Conservation (phyloP, 2,888 invertebrate species). For the Orgyia antiqua region DNA sequence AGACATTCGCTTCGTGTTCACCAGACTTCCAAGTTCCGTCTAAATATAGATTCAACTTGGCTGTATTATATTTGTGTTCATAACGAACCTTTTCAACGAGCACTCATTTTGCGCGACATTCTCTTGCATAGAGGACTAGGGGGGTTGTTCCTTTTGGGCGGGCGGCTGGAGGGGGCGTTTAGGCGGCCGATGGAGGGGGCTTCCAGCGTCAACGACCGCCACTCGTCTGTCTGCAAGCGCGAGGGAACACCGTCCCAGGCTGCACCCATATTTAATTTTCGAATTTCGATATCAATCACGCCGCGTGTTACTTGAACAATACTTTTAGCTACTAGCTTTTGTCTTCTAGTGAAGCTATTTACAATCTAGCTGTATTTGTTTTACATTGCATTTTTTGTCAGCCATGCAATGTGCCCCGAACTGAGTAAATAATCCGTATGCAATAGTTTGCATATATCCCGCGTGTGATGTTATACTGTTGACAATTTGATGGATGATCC, state of each 20-base stretch:
- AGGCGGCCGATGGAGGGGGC: conserved; percentile 46
- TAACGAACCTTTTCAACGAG: conserved; percentile 23
- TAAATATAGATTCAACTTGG: conserved; percentile 23
- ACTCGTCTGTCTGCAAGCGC: conserved; percentile 62
- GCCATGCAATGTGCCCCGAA: too few species aligned
- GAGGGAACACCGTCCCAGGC: conserved; percentile 53
- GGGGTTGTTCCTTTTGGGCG: conserved; percentile 59
- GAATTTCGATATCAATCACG: conserved; percentile 34
- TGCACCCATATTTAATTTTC: conserved; percentile 32
- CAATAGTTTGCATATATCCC: conserved; percentile 23
- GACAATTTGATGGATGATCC: conserved; percentile 48
- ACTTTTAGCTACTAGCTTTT: conserved; percentile 10
- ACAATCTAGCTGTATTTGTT: too few species aligned
- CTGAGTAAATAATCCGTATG: too few species aligned
- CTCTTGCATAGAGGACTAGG: conserved; percentile 30
- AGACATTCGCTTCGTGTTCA: conserved; percentile 20
- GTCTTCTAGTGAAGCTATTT: conserved; percentile 8
- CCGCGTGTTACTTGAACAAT: conserved; percentile 11
- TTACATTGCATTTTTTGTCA: too few species aligned
- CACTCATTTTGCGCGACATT: conserved; percentile 36
- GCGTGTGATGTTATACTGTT: conserved; percentile 23
- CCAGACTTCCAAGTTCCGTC: conserved; percentile 16
- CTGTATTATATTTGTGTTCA: conserved; percentile 18
- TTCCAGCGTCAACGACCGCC: conserved; percentile 75
- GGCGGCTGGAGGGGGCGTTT: conserved; percentile 65